Conservation (phyloP, 2,113 vertebrate species). For the Vidua macroura region DNA sequence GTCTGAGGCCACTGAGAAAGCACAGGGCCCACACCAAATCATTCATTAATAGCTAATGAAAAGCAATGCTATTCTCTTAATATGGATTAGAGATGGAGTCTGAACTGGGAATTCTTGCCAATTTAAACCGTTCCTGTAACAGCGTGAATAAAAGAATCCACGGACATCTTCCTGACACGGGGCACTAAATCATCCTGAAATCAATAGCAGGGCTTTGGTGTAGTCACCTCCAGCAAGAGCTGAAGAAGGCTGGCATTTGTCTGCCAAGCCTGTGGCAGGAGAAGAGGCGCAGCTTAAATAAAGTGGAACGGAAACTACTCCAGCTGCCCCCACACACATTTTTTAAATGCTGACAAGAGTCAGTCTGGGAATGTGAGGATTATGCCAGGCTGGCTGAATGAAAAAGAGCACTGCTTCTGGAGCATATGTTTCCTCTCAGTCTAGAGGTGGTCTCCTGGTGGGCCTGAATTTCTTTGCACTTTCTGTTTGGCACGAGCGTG, state of each 20-base stretch:
- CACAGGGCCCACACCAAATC: not conserved
- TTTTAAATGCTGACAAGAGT: constrained; percentile 44
- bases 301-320: constrained; percentile 51
- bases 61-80: not conserved
- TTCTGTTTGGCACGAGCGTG: not conserved
- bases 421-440: constrained; percentile 50
- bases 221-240: not conserved
- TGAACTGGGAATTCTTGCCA: not conserved
- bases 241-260: constrained; percentile 40
- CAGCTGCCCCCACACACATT: constrained; percentile 38
- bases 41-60: constrained; percentile 13
- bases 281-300: constrained; percentile 31
- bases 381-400: constrained; percentile 35
- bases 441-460: constrained; percentile 37
- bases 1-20: not conserved
- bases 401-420: constrained; percentile 32
- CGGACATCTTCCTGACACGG: not conserved
- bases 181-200: constrained; percentile 3
- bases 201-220: not conserved
- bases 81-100: not conserved
- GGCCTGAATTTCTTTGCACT: constrained; percentile 34
- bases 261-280: constrained; percentile 30
- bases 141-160: not conserved
- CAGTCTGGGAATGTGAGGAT: constrained; percentile 55
- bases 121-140: not conserved